Evolutionary conservation across 2,888 invertebrate genomes (phyloP).

Genomic region (Didymodactylos carnosus): DNA sequence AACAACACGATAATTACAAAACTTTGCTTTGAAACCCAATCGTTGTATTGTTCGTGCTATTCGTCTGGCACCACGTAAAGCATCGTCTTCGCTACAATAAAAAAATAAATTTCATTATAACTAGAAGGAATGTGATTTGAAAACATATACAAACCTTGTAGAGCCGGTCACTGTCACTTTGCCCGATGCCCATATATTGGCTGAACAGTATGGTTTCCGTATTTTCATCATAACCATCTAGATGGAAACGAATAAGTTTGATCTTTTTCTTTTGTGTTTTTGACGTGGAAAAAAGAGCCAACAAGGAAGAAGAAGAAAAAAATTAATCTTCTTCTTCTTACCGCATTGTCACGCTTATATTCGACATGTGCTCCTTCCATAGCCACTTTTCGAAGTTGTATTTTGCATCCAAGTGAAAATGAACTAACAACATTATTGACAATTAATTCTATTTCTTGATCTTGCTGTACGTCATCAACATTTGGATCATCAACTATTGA

Average conservation of each 20-base stretch:
- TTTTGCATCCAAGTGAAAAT: conserved; percentile 84
- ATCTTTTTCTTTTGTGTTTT: neutral
- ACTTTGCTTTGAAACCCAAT: conserved; percentile 66
- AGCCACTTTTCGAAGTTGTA: conserved; percentile 80
- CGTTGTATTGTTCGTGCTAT: conserved; percentile 76
- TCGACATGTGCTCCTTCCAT: conserved; percentile 77
- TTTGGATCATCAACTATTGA: neutral
- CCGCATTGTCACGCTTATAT: conserved; percentile 73
- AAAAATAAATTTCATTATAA: too few relatives aligned
- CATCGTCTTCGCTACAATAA: conserved; percentile 40
- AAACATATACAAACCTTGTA: conserved; percentile 40
- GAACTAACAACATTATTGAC: conserved; percentile 92
- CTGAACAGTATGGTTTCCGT: conserved; percentile 76
- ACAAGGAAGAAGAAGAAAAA: neutral
- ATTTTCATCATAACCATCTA: conserved; percentile 92
- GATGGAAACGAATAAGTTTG: conserved; percentile 14
- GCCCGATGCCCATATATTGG: conserved; percentile 94
- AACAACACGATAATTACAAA: conserved; percentile 78
- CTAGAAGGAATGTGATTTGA: neutral
- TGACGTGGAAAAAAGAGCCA: neutral
- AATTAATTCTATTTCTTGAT: conserved; percentile 26
- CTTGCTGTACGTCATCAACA: neutral
- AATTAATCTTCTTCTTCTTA: too few relatives aligned
- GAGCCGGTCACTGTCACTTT: conserved; percentile 84
- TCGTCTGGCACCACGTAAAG: conserved; percentile 68